A percentile compares a stretch with the other conserved stretches of the same genome.
These are phyloP conservation scores for Cybosia mesomella DNA, from an alignment of 2,888 invertebrate species.

Conservation along the genomic window DNA sequence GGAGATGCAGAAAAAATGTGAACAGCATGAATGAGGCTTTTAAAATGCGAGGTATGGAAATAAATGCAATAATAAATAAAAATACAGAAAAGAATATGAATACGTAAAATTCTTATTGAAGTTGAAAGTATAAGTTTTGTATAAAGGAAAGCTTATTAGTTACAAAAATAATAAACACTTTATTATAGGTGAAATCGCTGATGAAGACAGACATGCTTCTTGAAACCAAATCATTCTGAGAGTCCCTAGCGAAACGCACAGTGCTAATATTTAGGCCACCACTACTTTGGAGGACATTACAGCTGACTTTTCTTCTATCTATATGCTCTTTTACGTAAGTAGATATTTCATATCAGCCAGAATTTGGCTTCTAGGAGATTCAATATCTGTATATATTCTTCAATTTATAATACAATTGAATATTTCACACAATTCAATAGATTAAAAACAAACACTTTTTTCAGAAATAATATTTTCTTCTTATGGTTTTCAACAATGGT, in stretches of 20 bases:
- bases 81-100: no score
- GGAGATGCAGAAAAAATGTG: no score
- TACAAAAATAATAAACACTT: background rate
- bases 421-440: background rate
- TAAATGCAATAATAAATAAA: no score
- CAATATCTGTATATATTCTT: background rate
- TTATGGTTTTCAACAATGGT: constrained; percentile 8
- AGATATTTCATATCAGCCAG: background rate
- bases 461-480: constrained; percentile 8
- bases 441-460: background rate
- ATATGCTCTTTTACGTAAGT: constrained; percentile 4
- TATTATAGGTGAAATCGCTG: background rate
- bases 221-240: background rate
- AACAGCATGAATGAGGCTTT: no score
- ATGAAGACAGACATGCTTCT: background rate
- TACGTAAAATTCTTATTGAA: no score
- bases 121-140: no score
- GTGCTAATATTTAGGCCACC: constrained; percentile 6
- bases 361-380: background rate
- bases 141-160: no score
- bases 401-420: background rate
- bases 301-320: constrained; percentile 26
- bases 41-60: no score
- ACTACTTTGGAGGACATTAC: constrained; percentile 33
- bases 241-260: background rate